Base-by-base conservation (phyloP, 2,113 vertebrate genomes). In the Petrocephalus zakoni region DNA sequence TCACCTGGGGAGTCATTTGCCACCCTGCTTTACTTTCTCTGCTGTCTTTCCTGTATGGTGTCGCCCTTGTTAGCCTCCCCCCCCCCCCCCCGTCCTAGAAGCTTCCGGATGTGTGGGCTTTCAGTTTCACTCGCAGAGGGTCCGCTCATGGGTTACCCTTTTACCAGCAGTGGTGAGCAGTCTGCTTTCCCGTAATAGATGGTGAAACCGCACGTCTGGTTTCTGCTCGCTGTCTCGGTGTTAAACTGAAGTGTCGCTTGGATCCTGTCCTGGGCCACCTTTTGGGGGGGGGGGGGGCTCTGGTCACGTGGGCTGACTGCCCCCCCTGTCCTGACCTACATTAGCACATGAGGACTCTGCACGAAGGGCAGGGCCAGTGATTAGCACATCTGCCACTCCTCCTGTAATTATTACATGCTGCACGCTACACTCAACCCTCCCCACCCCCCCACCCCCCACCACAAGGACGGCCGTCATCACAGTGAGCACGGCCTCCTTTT, bases 401-500 rank as follows among this genome's bases (percentile, higher is more conserved):
- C 56, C 75, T 22, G 88, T 91, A 91, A 91, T 90, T 86, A 86
- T 92, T 92, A 88, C 61, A 25, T 21, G 8, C 25, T 29, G 25
- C 64, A 68, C 25, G 2, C 61, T 68, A 4, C 42, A 42, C 42
- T 3, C 42, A 42, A 1, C 42, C 42, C 42, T 2, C 22, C 10
- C 64, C 64, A 0, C 21, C 5, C 19, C 52, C 52, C 52, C 52
- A 15, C 52, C 22, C 87, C 88, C n/a, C n/a, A n/a, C 78, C 88
- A 55, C 49, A 0, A 21, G 4, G 51, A 55, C 51, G 6, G 42
- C 82, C 22, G 22, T n/a, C 47, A 85, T 55, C 49, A 85, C 46
- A 29, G n/a, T 15, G 6, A 47, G 46, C 34, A 47, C 25, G 8
- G 21, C 46, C 47, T 83, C n/a, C 25, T 6, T 85, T 9, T 85